Evolutionary conservation across 2,888 invertebrate genomes (phyloP).

Genomic region (Metellina segmentata): DNA sequence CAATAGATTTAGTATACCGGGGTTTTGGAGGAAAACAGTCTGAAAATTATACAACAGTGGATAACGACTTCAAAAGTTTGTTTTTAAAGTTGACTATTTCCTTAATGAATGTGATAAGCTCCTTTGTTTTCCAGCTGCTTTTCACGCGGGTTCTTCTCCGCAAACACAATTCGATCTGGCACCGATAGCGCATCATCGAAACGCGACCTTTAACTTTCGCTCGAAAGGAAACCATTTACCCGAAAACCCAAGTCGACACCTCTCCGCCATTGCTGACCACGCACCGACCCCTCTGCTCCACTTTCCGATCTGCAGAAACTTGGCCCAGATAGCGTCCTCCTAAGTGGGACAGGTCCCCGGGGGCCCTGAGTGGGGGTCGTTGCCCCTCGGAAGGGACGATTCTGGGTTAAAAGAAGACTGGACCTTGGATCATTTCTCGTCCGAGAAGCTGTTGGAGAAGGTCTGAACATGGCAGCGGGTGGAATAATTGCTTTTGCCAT

Average conservation of each 20-base stretch:
- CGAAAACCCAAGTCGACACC: background rate
- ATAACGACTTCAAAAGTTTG: too few relatives aligned
- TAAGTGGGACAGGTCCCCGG: conserved; percentile 34
- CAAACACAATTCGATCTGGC: too few relatives aligned
- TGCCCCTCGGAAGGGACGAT: conserved; percentile 53
- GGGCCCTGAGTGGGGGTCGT: conserved; percentile 38
- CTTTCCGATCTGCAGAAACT: conserved; percentile 49
- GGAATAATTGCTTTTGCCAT: conserved; percentile 11
- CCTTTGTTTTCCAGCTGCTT: too few relatives aligned
- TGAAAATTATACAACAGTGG: too few relatives aligned
- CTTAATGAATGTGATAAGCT: too few relatives aligned
- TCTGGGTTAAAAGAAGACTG: conserved; percentile 66
- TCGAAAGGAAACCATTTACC: background rate
- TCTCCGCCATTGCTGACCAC: background rate
- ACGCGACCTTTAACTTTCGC: background rate
- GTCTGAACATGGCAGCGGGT: conserved; percentile 10
- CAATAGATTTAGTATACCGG: too few relatives aligned
- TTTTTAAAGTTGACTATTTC: too few relatives aligned
- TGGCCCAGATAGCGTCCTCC: conserved; percentile 59
- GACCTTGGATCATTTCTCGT: background rate
- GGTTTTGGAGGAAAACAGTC: too few relatives aligned
- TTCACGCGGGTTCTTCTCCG: too few relatives aligned
- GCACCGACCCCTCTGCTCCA: background rate
- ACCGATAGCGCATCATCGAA: too few relatives aligned
- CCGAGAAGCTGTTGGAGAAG: background rate